These are phyloP conservation scores for Aptenodytes patagonicus DNA, from an alignment of 2,113 vertebrate species.

Conservation along the genomic window DNA sequence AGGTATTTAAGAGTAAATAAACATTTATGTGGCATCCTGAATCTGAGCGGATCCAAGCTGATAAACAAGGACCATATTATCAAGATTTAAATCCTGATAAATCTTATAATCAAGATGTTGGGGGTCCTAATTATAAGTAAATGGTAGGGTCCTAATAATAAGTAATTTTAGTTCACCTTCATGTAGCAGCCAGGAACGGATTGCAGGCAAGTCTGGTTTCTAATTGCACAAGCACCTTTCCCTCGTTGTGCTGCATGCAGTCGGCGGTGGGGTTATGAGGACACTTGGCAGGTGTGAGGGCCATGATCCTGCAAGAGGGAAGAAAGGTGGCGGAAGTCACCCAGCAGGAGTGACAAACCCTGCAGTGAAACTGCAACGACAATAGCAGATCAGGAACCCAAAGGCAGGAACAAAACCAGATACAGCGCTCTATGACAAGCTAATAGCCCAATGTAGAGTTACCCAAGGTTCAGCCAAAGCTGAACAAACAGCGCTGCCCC, in stretches of 20 bases:
- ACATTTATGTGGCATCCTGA: neutral
- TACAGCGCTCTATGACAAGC: neutral
- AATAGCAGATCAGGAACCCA: neutral
- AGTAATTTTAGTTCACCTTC: neutral
- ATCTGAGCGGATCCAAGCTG: neutral
- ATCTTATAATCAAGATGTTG: neutral
- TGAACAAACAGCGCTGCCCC: neutral
- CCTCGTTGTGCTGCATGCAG: rapidly evolving
- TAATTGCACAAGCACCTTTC: neutral
- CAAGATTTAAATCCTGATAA: neutral
- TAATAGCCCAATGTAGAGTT: neutral
- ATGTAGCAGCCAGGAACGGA: neutral
- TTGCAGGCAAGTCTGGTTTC: neutral
- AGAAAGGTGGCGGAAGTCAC: neutral
- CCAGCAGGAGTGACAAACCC: neutral
- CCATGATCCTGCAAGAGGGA: neutral
- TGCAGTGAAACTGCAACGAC: neutral
- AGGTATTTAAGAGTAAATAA: neutral
- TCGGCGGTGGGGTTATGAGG: neutral
- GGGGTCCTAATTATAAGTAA: neutral
- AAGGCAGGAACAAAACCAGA: neutral
- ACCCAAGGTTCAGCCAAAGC: rapidly evolving
- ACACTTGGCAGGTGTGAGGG: neutral
- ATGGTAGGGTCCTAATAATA: neutral
- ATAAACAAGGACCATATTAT: neutral